Percentiles rank a stretch among this genome's conserved stretches.
phyloP scores from a whole-genome alignment of 2,797 vertebrate species.

The Microcaecilia unicolor region DNA sequence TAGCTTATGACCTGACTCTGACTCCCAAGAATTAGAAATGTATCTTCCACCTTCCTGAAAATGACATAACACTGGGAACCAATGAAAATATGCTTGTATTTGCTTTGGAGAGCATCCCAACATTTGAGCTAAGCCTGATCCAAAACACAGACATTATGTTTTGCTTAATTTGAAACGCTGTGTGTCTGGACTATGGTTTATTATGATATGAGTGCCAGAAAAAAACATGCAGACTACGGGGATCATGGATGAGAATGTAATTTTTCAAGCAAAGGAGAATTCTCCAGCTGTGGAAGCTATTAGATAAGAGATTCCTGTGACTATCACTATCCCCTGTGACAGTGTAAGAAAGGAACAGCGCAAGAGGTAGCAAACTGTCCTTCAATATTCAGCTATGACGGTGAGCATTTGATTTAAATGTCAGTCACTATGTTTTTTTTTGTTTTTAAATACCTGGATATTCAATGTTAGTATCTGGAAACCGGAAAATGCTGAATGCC shows the following conservation, averaged over 20 bases:
- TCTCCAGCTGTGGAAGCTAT: not conserved
- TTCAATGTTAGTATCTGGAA: no score
- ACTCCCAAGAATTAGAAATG: not conserved
- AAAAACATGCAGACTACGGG: not conserved
- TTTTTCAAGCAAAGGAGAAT: not conserved
- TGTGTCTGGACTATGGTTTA: accelerated
- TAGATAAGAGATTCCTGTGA: not conserved
- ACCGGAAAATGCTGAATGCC: no score
- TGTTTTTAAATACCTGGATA: no score
- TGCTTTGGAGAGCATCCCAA: not conserved
- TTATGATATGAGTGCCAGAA: not conserved
- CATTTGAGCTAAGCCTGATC: not conserved
- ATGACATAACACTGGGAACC: not conserved
- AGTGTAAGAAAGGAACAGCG: not conserved
- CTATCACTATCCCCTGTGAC: constrained; percentile 2
- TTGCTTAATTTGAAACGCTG: not conserved
- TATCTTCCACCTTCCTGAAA: not conserved
- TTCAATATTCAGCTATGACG: no score
- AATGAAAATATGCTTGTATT: not conserved
- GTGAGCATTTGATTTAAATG: no score
- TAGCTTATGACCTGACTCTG: not conserved
- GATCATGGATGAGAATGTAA: not conserved
- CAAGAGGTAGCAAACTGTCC: not conserved
- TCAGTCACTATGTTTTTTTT: no score
- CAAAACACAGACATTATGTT: not conserved